Evolutionary conservation across 2,888 invertebrate genomes (phyloP), one percentile per base, ranked within the genome.

Genomic region (Sarcophaga variegata): DNA sequence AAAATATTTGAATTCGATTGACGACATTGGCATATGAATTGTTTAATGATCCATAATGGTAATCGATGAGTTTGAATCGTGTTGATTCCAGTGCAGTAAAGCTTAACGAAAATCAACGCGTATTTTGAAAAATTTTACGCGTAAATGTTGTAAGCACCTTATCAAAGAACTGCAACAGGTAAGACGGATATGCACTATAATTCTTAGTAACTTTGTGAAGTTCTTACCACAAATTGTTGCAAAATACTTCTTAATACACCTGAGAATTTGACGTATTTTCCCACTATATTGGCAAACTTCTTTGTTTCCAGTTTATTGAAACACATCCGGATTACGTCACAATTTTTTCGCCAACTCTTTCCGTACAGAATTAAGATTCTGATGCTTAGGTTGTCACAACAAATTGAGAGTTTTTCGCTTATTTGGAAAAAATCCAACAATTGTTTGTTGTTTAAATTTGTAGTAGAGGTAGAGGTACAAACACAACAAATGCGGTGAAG

Each of bases 11-110:
- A 67, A 45, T 67, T 67, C 45, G 47, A 20, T 20, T 8, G 37
- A 67, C 2, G 12, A 67, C 25, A 17, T 54, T 5, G 17, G 17
- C 54, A 54, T 14, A 17, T 54, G 17, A 54, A 64, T 12, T 62
- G 81, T 81, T 81, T 79, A 84, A 83, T 76, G 78, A 70, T 12
- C 25, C 2, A 17, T 78, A 87, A 77, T 75, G 69, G 78, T 81
- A 84, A 87, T 87, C 83, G 83, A 84, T 84, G 83, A 67, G 83
- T 81, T 79, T 79, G 77, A 67, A 76, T 70, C 81, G 75, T 84
- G 87, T 74, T 49, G 45, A 75, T 84, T 79, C 12, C 62, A 3
- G 0, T 3, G 59, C 62, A 20, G 67, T 8, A 5, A 17, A 14
- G 62, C 66, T 87, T 81, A 86, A 59, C 6, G 45, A 17, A 72